A percentile compares a stretch with the other conserved stretches of the same genome.
These are phyloP conservation scores for Nebria ingens DNA, from an alignment of 1,140 invertebrate genomes.

Conservation along the genomic window DNA sequence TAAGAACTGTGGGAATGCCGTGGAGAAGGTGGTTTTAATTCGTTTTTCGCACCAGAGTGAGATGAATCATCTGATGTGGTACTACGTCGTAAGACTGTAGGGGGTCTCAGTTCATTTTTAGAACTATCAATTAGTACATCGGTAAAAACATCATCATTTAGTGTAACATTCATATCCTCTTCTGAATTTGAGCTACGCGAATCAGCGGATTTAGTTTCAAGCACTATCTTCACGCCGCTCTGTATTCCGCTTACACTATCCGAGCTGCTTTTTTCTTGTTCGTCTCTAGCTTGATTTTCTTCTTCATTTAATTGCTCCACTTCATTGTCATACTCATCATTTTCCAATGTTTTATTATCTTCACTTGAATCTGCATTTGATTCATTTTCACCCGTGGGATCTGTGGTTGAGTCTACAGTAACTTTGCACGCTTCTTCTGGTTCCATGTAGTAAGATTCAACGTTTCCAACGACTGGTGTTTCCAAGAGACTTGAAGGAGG, in stretches of 20 bases:
- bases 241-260: slow-evolving; percentile 29
- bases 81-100: slow-evolving; percentile 28
- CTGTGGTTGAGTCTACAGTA: slow-evolving; percentile 37
- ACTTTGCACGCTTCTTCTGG: slow-evolving; percentile 58
- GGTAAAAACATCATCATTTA: slow-evolving; percentile 53
- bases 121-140: slow-evolving; percentile 20
- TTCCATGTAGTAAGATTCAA: slow-evolving; percentile 76
- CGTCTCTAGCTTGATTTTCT: slow-evolving; percentile 20
- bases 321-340: slow-evolving; percentile 32
- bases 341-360: slow-evolving; percentile 47
- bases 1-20: slow-evolving; percentile 53
- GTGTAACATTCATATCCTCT: slow-evolving; percentile 44
- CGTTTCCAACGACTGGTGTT: slow-evolving; percentile 56
- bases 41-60: slow-evolving; percentile 23
- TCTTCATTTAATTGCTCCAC: slow-evolving; percentile 32
- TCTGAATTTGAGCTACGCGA: slow-evolving; percentile 49
- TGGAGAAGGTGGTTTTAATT: slow-evolving; percentile 27
- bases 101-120: slow-evolving; percentile 29
- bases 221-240: slow-evolving; percentile 30
- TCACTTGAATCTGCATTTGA: slow-evolving; percentile 40
- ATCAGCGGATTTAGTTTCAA: slow-evolving; percentile 39
- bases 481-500: slow-evolving; percentile 58
- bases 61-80: slow-evolving; percentile 33
- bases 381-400: slow-evolving; percentile 31
- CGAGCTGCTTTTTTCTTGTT: slow-evolving; percentile 28